Conservation (phyloP, 2,113 vertebrate species). For the human (Homo sapiens) region GRCh38 chrX:91971001-91971500, state of each 20-base stretch:
- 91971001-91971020: background rate
- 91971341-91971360: conserved; percentile 67
- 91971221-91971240: conserved; percentile 86
- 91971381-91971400: background rate
- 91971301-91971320: conserved; percentile 65
- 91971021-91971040: background rate
- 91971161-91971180: conserved; percentile 89
- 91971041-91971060: conserved; percentile 67
- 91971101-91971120: conserved; percentile 85
- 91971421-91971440: background rate
- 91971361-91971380: conserved; percentile 36
- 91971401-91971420: background rate
- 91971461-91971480: conserved; percentile 61
- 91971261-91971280: conserved; percentile 82
- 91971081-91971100: conserved; percentile 88
- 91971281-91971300: conserved; percentile 79
- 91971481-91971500: conserved; percentile 54
- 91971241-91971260: conserved; percentile 87
- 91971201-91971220: conserved; percentile 90
- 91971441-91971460: conserved; percentile 63
- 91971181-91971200: conserved; percentile 89
- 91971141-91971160: conserved; percentile 91
- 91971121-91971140: conserved; percentile 84
- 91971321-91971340: conserved; percentile 76
- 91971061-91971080: conserved; percentile 84